These are phyloP conservation scores for Cylas formicarius DNA, from an alignment of 1,140 invertebrate genomes.

Conservation along the genomic window DNA sequence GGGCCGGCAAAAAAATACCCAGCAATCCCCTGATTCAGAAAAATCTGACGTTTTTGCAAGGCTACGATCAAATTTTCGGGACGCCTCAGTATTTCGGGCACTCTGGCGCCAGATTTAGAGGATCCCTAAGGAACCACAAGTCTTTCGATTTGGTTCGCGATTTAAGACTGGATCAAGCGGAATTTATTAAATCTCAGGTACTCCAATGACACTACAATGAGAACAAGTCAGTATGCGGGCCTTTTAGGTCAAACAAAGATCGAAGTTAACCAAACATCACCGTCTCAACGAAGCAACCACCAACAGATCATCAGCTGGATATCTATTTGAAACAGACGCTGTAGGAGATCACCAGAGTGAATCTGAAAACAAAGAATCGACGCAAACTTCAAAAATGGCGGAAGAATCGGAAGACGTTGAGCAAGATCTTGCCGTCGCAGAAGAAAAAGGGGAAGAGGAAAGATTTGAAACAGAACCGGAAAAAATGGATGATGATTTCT, in stretches of 20 bases:
- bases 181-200: too few relatives aligned
- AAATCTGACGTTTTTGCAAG: constrained; percentile 21
- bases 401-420: constrained; percentile 8
- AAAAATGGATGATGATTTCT: not conserved
- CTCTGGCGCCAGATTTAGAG: constrained; percentile 23
- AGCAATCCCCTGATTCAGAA: constrained; percentile 24
- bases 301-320: not conserved
- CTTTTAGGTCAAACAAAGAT: constrained; percentile 6
- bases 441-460: constrained; percentile 11
- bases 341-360: constrained; percentile 21
- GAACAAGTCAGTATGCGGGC: too few relatives aligned
- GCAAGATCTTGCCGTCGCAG: not conserved
- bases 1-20: constrained; percentile 18
- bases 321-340: constrained; percentile 33
- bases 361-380: constrained; percentile 37
- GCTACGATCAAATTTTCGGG: constrained; percentile 21
- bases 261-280: not conserved
- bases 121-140: constrained; percentile 25
- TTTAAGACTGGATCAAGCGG: constrained; percentile 5
- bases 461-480: not conserved
- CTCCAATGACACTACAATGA: too few relatives aligned
- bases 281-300: not conserved
- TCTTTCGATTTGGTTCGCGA: constrained; percentile 21
- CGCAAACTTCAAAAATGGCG: constrained; percentile 16
- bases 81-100: constrained; percentile 19